Base-by-base conservation (phyloP, 1,140 invertebrate species). In the Pseudomyrmex pallidus region DNA sequence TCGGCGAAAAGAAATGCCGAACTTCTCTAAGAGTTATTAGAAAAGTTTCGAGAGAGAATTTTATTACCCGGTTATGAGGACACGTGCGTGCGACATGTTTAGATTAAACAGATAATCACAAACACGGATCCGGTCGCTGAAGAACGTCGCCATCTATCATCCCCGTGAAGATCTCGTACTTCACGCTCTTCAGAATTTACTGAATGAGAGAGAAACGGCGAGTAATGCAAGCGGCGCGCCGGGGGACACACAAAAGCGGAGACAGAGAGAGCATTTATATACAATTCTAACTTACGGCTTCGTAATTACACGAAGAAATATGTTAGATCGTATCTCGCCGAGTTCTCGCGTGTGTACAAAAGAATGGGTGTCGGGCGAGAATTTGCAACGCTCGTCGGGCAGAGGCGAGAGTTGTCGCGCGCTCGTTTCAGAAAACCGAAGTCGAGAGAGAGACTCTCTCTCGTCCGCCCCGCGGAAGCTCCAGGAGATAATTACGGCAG, bases 401-500 rank as follows among this genome's bases (percentile, higher is more conserved):
- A 77, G n/a, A 1, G 80, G 44, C 76, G 44, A 35, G 35, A 35
- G 35, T 35, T 7, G 25, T 80, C 46, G 72, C 48, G 61, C 74
- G 64, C 61, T 35, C 74, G 77, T 76, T 70, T 78, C 25, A 48
- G 70, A 59, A 74, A 77, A 25, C 68, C 56, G 83, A 83, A 76
- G 56, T 59, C 35, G 25, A 50, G 74, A 35, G 35, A 35, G 35
- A 7, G 35, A 35, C 5, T n/a, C n/a, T n/a, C 20, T 35, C 35
- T 35, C 35, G 35, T 0, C 35, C 35, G 35, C 35, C 35, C 63
- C 50, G 50, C 56, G 74, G 84, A 86, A 85, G 76, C 82, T n/a
- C n/a, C 35, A 7, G 64, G 84, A 72, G 87, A 92, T 89, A 92
- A 92, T 91, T 91, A 89, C 84, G 83, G 90, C 50, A 10, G 50